Evolutionary conservation across 2,113 vertebrate genomes (phyloP), one percentile per base, ranked within the genome.

Genomic region (Onychorhynchus coronatus): DNA sequence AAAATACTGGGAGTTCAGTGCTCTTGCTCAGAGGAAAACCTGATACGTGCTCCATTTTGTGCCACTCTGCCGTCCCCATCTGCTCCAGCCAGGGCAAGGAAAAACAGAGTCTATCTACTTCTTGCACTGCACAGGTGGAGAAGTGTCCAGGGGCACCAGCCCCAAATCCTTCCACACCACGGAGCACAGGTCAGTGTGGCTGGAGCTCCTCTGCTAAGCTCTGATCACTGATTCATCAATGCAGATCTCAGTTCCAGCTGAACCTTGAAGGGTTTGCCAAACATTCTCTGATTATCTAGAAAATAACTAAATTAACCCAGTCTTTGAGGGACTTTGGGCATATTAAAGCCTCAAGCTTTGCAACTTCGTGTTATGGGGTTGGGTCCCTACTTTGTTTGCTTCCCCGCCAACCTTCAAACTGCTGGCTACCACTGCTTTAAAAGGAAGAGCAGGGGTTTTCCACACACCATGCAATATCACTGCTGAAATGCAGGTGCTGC

Each of bases 161-260:
- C n/a, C 61, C 56, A 72, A 87, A 31, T 9, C 17, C 10, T 67
- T 50, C 75, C 30, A 22, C 7, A 6, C 18, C 50, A 56, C 0
- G 0, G 6, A 59, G 37, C 27, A 77, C 22, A 46, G 39, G 50
- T 66, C 70, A 79, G 17, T 3, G 1, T 30, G 37, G 21, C 16
- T 55, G 50, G 49, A 65, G n/a, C 59, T 35, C 14, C 5, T 39
- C 42, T 46, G 17, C 71, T 90, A 42, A 70, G 19, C 46, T 61
- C 70, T 53, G 42, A 1, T 14, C 2, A 1, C 58, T 16, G 25
- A 31, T 11, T 35, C 4, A 27, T 1, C 2, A 89, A 66, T 4
- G 22, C 23, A 28, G 41, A 82, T 33, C 37, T 76, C 81, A 31
- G 31, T 35, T 47, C 52, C 39, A 75, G 62, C 52, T 44, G n/a